Conservation (phyloP, 2,888 invertebrate species). For the Petrolisthes manimaculis region DNA sequence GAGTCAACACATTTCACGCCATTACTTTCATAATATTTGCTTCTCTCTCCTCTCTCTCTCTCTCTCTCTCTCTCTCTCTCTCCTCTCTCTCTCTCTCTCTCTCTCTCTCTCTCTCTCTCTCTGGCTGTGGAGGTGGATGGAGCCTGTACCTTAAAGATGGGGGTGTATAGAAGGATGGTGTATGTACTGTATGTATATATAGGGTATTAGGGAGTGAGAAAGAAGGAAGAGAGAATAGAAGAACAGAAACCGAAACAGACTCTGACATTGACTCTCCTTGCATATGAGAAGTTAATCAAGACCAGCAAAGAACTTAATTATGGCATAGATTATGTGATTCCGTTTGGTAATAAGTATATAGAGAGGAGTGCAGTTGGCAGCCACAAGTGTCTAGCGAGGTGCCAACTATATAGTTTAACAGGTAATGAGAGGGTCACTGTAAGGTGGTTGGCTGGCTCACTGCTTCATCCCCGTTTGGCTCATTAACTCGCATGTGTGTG, state of each 20-base stretch:
- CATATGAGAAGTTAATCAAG: no score
- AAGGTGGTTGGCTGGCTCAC: neutral
- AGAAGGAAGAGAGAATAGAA: neutral
- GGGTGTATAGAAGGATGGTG: neutral
- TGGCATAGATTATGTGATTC: no score
- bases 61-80: neutral
- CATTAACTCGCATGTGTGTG: neutral
- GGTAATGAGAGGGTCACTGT: neutral
- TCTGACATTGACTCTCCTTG: neutral
- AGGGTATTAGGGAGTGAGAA: no score
- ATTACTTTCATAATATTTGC: slow-evolving; percentile 1
- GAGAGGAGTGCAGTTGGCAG: neutral
- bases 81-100: slow-evolving; percentile 4
- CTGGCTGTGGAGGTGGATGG: neutral
- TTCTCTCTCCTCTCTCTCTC: neutral
- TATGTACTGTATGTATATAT: no score
- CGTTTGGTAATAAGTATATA: neutral
- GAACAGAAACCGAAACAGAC: neutral
- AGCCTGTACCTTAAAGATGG: neutral
- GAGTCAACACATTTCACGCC: neutral
- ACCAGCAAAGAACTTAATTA: no score
- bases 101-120: slow-evolving; percentile 3
- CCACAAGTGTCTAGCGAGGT: neutral
- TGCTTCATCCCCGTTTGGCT: neutral
- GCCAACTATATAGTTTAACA: neutral